Evolutionary conservation across 2,113 vertebrate genomes (phyloP), one percentile per base, ranked within the genome.

Genomic region (Hippolais icterina): DNA sequence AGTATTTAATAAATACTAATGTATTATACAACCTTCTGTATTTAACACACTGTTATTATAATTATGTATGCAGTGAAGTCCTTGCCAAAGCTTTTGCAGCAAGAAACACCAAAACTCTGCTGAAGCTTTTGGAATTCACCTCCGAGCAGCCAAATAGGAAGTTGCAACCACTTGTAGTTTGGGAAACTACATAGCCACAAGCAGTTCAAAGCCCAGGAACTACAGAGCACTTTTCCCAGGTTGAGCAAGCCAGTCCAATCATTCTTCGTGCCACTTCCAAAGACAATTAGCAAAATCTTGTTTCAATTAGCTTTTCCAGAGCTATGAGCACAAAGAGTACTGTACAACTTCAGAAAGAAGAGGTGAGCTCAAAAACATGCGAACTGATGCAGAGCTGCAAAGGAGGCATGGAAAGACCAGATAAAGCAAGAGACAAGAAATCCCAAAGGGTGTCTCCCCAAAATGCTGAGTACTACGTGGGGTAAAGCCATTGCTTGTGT

Each of bases 101-200:
- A 82, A 90, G 57, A 56, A 90, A 49, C 81, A 63, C 8, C 33
- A 72, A 29, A 83, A 65, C 41, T 49, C 33, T 60, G 23, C 17
- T 15, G 17, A 41, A 31, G 10, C 19, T 84, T 89, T 75, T 37
- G 54, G 28, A 92, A 78, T 59, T 61, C 61, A 70, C 29, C 33
- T 71, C 25, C 0, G 0, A 79, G 56, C 52, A 53, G 64, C 10
- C 61, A 60, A 82, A 88, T 0, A 56, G 15, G 49, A 79, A 90
- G 14, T 8, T 54, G 60, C 0, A 4, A 41, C 31, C 60, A 28
- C 42, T n/a, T n/a, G n/a, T n/a, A 71, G 42, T 17, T 31, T 83
- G 61, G 39, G 44, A 83, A 82, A 75, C 25, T 8, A 17, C 18
- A 31, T 0, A 46, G n/a, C 46, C 60, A 66, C 1, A 3, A 79